A percentile compares a stretch with the other conserved stretches of the same genome.
Evolutionary conservation across 2,113 vertebrate species (phyloP).

Genomic region (Dicaeum eximium): DNA sequence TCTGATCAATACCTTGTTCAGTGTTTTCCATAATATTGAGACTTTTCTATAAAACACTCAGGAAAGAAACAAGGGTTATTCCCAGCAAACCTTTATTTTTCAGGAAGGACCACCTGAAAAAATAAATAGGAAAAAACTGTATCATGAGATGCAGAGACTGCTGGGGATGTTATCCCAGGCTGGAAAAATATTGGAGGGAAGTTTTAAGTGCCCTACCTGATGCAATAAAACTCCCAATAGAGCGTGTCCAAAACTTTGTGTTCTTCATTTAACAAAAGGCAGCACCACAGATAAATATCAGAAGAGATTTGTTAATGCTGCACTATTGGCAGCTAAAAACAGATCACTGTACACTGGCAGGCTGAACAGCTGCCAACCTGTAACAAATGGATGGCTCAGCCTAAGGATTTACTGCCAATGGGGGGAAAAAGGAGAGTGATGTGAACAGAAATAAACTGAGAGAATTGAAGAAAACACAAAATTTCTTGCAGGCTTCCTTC

Average conservation of each 20-base stretch:
- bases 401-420: slow-evolving; percentile 61
- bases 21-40: background rate
- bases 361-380: slow-evolving; percentile 46
- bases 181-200: background rate
- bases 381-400: slow-evolving; percentile 58
- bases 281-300: slow-evolving; percentile 55
- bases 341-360: slow-evolving; percentile 35
- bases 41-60: background rate
- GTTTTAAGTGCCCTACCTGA: background rate
- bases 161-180: background rate
- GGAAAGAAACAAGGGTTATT: background rate
- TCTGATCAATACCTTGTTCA: background rate
- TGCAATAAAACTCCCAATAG: slow-evolving; percentile 37
- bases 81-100: background rate
- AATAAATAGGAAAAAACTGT: background rate
- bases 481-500: slow-evolving; percentile 11
- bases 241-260: slow-evolving; percentile 37
- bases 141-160: background rate
- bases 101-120: background rate
- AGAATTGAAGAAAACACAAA: slow-evolving; percentile 29
- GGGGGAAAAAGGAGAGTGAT: background rate
- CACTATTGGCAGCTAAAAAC: slow-evolving; percentile 64
- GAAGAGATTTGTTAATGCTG: slow-evolving; percentile 63
- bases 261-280: slow-evolving; percentile 59
- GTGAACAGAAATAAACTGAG: slow-evolving; percentile 20